These are phyloP conservation scores for Poeciliopsis occidentalis DNA, from an alignment of 2,113 vertebrate genomes.

Conservation along the genomic window DNA sequence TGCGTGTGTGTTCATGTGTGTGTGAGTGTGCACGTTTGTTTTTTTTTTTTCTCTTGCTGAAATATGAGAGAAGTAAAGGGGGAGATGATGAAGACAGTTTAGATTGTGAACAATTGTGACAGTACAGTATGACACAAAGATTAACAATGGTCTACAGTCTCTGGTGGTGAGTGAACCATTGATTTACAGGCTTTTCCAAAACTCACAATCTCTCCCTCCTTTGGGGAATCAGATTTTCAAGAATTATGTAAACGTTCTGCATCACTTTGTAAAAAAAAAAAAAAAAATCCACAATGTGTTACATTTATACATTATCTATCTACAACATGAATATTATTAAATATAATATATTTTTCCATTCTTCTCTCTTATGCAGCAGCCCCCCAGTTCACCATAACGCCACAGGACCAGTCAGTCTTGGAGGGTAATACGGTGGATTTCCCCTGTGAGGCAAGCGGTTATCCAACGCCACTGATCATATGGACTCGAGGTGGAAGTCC, in stretches of 20 bases:
- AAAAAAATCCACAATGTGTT: too few species aligned
- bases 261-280: too few species aligned
- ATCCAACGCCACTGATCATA: constrained; percentile 92
- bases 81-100: background rate
- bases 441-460: constrained; percentile 90
- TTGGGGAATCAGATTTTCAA: too few species aligned
- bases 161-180: background rate
- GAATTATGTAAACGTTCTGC: too few species aligned
- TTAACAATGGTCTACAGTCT: background rate
- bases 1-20: background rate
- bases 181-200: background rate
- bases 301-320: background rate
- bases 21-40: too few species aligned
- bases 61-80: background rate
- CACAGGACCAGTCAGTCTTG: constrained; percentile 89
- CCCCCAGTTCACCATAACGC: constrained; percentile 91
- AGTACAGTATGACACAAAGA: background rate
- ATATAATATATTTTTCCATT: background rate
- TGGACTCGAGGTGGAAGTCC: constrained; percentile 96
- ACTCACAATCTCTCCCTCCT: background rate
- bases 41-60: background rate
- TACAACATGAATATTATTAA: background rate
- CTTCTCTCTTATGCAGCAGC: constrained; percentile 77
- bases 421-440: constrained; percentile 96
- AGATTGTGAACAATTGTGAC: background rate